Evolutionary conservation across 2,797 vertebrate species (phyloP), one percentile per base, ranked within the genome.

Genomic region (Rachycentron canadum): DNA sequence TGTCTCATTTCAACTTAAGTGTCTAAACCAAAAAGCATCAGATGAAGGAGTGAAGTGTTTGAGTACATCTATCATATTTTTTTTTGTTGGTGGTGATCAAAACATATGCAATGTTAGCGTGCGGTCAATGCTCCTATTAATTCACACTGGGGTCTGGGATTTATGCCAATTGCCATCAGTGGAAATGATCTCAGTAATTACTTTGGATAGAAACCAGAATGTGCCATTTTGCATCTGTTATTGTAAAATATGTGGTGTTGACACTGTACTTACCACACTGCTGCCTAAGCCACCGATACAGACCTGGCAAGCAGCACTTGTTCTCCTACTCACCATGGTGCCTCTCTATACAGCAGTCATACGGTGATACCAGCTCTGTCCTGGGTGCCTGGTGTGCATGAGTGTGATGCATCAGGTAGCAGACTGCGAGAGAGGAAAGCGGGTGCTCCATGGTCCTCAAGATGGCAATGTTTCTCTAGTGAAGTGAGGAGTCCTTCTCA

Each of bases 261-360:
- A 88, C 79, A 91, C 72, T 12, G 89, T 92, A 94, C 94, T 92
- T 92, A 94, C 94, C 94, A 56, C 94, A 56, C 58, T 79, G 89
- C 94, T 91, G 88, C 92, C 80, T 66, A 7, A 69, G 79, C 91
- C 90, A 92, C 47, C 57, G 87, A 93, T 58, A 93, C 93, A 93
- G 90, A 85, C 49, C 86, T 91, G 91, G 85, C 88, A 58, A 81
- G 88, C 90, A 90, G 91, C 81, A 5, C 79, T 23, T 25, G 36
- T n/a, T 52, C 76, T 86, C 87, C 72, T 92, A 94, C 92, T 93
- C 92, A 93, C 88, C 92, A 82, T 70, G 57, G 7, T 75, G 68
- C 58, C 3, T 34, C 73, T 81, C 52, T 88, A 66, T 17, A 75
- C 74, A 77, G 83, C 66, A 45, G 81, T 19, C 55, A n/a, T 23